These are phyloP conservation scores for Bugula neritina DNA, from an alignment of 2,888 invertebrate genomes.

Conservation along the genomic window DNA sequence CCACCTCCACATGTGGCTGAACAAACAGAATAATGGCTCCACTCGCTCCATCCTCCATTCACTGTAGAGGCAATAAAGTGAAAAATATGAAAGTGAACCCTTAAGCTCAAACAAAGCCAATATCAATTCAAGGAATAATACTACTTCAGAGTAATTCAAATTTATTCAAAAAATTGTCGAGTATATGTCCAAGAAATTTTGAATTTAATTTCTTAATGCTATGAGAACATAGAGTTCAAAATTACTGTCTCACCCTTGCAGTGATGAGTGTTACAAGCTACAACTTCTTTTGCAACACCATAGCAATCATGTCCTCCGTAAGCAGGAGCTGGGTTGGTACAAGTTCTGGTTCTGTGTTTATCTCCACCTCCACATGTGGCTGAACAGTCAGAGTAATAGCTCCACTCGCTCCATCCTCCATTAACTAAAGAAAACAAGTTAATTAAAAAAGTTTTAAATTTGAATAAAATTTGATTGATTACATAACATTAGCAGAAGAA, in stretches of 20 bases:
- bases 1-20: slow-evolving; percentile 40
- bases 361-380: slow-evolving; percentile 44
- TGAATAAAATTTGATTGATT: not conserved
- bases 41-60: not conserved
- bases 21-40: not conserved
- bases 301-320: slow-evolving; percentile 40
- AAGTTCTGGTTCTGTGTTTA: slow-evolving; percentile 37
- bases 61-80: no score
- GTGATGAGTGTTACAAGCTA: slow-evolving; percentile 37
- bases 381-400: slow-evolving; percentile 40
- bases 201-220: no score
- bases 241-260: slow-evolving; percentile 14
- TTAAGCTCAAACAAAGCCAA: not conserved
- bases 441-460: not conserved
- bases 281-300: slow-evolving; percentile 33
- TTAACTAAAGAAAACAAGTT: slow-evolving; percentile 36
- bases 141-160: no score
- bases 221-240: no score
- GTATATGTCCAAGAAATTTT: no score
- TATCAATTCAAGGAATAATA: no score
- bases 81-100: no score
- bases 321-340: slow-evolving; percentile 42
- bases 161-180: no score
- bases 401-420: slow-evolving; percentile 47
- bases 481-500: not conserved